These are phyloP conservation scores for Orthonychiurus folsomi DNA, from an alignment of 2,888 invertebrate species.

Conservation along the genomic window DNA sequence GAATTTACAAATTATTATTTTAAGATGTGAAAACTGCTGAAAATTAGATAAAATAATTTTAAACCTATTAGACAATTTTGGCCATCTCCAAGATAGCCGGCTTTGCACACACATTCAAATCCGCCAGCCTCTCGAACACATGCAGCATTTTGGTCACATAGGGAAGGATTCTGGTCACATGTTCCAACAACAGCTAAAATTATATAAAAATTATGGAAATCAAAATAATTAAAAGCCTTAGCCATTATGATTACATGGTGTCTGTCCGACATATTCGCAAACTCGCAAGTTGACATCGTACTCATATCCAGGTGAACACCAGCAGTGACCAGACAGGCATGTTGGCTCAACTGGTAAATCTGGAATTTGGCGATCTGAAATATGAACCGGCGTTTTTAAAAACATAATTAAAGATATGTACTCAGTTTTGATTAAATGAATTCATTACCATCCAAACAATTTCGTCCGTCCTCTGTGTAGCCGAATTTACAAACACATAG, in stretches of 20 bases:
- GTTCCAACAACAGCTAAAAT: slow-evolving; percentile 49
- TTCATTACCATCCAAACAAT: slow-evolving; percentile 47
- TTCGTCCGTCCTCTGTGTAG: slow-evolving; percentile 35
- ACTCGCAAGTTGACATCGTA: neutral
- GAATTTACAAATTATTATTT: no score
- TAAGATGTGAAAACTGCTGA: no score
- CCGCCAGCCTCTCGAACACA: slow-evolving; percentile 56
- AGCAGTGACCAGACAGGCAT: slow-evolving; percentile 12
- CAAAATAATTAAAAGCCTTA: no score
- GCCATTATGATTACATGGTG: no score
- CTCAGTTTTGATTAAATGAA: neutral
- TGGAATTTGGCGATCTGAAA: no score
- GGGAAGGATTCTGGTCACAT: slow-evolving; percentile 60
- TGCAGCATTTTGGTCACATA: slow-evolving; percentile 72
- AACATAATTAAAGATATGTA: no score
- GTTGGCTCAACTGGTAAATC: slow-evolving; percentile 4
- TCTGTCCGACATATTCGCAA: neutral
- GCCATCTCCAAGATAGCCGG: slow-evolving; percentile 66
- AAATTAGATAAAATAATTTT: slow-evolving; percentile 1
- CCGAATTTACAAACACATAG: slow-evolving; percentile 61
- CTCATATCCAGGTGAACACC: neutral
- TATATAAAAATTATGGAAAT: no score
- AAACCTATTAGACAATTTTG: slow-evolving; percentile 23
- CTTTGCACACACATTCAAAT: slow-evolving; percentile 62
- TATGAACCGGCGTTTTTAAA: no score